Conservation (phyloP, 2,113 vertebrate species). For the Pachypanchax playfairii region DNA sequence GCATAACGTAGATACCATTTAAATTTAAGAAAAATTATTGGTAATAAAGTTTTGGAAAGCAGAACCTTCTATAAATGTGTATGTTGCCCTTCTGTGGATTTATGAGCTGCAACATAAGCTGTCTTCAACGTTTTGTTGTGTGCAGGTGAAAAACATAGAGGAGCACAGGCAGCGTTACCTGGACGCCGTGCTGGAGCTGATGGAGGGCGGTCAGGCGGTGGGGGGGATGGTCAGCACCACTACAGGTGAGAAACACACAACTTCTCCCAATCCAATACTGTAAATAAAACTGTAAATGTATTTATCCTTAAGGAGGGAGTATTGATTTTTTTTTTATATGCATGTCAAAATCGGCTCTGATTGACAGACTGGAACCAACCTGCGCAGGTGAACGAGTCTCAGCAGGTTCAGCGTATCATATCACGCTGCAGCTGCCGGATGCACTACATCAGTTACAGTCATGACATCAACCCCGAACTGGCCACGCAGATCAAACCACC, state of each 20-base stretch:
- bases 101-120: background rate
- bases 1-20: too few species aligned
- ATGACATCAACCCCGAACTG: conserved; percentile 94
- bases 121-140: background rate
- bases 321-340: background rate
- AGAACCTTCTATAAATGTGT: too few species aligned
- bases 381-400: conserved; percentile 89
- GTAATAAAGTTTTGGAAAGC: too few species aligned
- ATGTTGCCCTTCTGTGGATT: too few species aligned
- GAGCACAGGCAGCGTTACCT: conserved; percentile 92
- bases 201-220: conserved; percentile 97
- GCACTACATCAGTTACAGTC: conserved; percentile 99
- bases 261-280: too few species aligned
- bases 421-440: conserved; percentile 97
- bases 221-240: conserved; percentile 99
- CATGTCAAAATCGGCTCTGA: too few species aligned
- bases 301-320: too few species aligned
- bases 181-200: conserved; percentile 95
- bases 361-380: conserved; percentile 93
- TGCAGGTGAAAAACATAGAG: conserved; percentile 97
- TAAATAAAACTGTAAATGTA: too few species aligned
- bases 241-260: conserved; percentile 82
- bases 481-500: conserved; percentile 97
- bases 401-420: conserved; percentile 97
- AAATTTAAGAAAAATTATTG: too few species aligned